Evolutionary conservation across 2,113 vertebrate genomes (phyloP), one percentile per base, ranked within the genome.

Genomic region (Leptodactylus fuscus): DNA sequence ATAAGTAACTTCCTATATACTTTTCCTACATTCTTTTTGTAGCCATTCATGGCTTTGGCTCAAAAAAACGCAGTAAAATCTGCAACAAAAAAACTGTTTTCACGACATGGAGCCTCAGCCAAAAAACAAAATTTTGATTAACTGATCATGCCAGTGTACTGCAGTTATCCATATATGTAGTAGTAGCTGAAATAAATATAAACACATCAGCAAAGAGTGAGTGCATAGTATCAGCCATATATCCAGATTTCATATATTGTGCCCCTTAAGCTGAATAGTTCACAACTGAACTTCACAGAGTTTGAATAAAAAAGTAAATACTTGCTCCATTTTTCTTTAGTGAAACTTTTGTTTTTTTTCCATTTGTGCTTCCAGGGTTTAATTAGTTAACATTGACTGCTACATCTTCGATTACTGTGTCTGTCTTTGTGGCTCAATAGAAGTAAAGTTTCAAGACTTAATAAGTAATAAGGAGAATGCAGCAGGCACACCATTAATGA

Each of bases 301-400:
- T 32, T 16, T 32, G 5, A 65, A 29, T 11, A 62, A 65, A 2
- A 32, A 65, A 32, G 27, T 65, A 10, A 65, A 67, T 36, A 22
- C 65, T 18, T 69, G 34, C 16, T 22, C 7, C 18, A 38, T 36
- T 69, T 69, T 69, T 69, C 32, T 20, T 69, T 76, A 20, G 27
- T 15, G 11, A 32, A 51, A 51, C 48, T 76, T 76, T 76, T 62
- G 24, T 69, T 69, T 34, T 38, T 36, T 44, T 24, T 36, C 29
- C 12, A 55, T 41, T 58, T 60, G 51, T 60, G 51, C 76, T 58
- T 55, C 29, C 36, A 79, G 34, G 51, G 76, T 79, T 79, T 79
- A 34, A 79, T 79, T 79, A 79, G 76, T 79, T 60, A 55, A 79
- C 27, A 79, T 58, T 79, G 76, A 79, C 76, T 60, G 76, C 29